phyloP scores from a whole-genome alignment of 2,113 vertebrate species.

The Nerophis lumbriciformis region DNA sequence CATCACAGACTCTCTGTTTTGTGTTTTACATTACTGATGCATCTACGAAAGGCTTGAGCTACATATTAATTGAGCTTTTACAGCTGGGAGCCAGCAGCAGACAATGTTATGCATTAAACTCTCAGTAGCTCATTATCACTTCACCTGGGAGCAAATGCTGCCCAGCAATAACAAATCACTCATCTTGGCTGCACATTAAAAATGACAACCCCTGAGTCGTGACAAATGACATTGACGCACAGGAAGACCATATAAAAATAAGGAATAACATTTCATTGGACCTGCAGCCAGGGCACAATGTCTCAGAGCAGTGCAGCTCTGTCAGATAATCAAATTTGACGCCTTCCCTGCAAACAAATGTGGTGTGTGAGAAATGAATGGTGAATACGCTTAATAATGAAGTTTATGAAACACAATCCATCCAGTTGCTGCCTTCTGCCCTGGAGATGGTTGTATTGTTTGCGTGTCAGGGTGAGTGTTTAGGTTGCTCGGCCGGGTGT shows the following conservation, averaged over 20 bases:
- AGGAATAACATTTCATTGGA: conserved; percentile 41
- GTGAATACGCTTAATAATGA: conserved; percentile 43
- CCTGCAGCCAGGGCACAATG: conserved; percentile 29
- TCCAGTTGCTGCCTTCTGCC: conserved; percentile 41
- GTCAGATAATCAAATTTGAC: conserved; percentile 45
- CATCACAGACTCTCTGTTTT: neutral
- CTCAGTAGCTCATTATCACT: conserved; percentile 38
- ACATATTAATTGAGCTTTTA: neutral
- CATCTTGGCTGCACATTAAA: conserved; percentile 23
- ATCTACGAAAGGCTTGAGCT: neutral
- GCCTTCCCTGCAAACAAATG: conserved; percentile 33
- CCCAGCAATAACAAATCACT: conserved; percentile 43
- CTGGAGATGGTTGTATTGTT: conserved; percentile 41
- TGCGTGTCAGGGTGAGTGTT: conserved; percentile 10
- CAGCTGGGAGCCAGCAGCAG: neutral
- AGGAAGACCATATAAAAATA: conserved; percentile 40
- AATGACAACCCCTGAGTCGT: conserved; percentile 32
- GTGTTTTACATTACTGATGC: neutral
- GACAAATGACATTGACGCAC: conserved; percentile 48
- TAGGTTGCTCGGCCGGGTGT: conserved; percentile 30
- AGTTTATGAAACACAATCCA: conserved; percentile 51
- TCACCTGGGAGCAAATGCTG: conserved; percentile 30
- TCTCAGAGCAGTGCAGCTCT: conserved; percentile 12
- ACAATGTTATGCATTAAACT: conserved; percentile 4
- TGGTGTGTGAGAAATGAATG: conserved; percentile 39